Base-by-base conservation (phyloP, 2,113 vertebrate species). In the Podiceps cristatus region DNA sequence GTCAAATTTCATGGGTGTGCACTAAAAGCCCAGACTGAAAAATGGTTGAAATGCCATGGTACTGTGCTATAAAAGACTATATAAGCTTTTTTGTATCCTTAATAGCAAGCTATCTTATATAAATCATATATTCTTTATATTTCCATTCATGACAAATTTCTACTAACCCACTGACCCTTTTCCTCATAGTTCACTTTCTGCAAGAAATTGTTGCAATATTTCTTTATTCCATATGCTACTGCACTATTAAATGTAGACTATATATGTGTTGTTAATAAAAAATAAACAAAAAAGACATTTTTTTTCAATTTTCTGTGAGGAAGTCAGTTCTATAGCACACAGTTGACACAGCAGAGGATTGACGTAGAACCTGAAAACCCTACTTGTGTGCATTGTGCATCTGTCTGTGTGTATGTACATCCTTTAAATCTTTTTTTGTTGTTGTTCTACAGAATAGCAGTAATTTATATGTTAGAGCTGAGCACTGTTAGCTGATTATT, bases 41-140 rank as follows among this genome's bases (percentile, higher is more conserved):
- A 94, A 81, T 16, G 4, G 33, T 31, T 3, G 9, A 76, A 69
- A 53, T 19, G 0, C 0, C 10, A 20, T 24, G 4, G 2, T 64
- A 37, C 7, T n/a, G 2, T 64, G 29, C 4, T 64, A 40, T 13
- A 42, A 71, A 85, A 91, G 9, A 13, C 7, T 60, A 25, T 33
- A 42, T 5, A 71, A 76, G 2, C 4, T 49, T 47, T 53, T 56
- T 13, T n/a, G 17, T 49, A 25, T 7, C 17, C 15, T 68, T 58
- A 68, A 17, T 35, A 59, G 4, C 12, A 87, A 28, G 18, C 11
- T 49, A 15, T 52, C 4, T 49, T 73, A 25, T 18, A 45, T 53
- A 75, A 63, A 82, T 27, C n/a, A 73, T 25, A 16, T 2, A 18
- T 90, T 53, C 3, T 1, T 76, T 62, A 13, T 53, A 49, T 66